These are phyloP conservation scores for Hystrix cristata DNA, from an alignment of 2,113 vertebrate species.

Conservation along the genomic window DNA sequence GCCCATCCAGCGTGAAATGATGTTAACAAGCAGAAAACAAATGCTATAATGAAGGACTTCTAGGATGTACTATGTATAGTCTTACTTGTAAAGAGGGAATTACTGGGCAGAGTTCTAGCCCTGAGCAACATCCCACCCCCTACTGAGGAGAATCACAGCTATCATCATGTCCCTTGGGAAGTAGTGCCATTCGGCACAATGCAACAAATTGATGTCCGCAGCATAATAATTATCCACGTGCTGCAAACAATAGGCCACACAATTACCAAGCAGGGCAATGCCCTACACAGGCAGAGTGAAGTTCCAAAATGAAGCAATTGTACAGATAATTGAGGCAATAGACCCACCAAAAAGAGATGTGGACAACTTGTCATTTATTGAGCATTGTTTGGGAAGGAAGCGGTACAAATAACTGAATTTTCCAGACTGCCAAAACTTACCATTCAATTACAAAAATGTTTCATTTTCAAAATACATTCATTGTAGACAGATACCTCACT, in stretches of 20 bases:
- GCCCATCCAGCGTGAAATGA: conserved; percentile 83
- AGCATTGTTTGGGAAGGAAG: conserved; percentile 68
- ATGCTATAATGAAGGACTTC: conserved; percentile 81
- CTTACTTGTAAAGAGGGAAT: conserved; percentile 84
- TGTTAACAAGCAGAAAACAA: conserved; percentile 84
- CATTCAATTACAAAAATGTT: conserved; percentile 60
- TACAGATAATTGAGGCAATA: conserved; percentile 82
- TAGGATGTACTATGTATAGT: conserved; percentile 86
- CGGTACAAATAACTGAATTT: conserved; percentile 76
- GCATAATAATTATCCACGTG: conserved; percentile 85
- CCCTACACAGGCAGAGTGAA: conserved; percentile 79
- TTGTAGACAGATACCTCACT: not conserved
- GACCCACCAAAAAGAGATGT: conserved; percentile 48
- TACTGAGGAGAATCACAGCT: conserved; percentile 81
- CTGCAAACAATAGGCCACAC: conserved; percentile 83
- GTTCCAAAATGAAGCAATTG: conserved; percentile 81
- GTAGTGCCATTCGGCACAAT: conserved; percentile 76
- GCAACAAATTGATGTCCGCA: conserved; percentile 82
- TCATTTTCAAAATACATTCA: conserved; percentile 52
- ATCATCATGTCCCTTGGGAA: conserved; percentile 81
- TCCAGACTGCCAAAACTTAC: conserved; percentile 60
- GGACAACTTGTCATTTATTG: conserved; percentile 77
- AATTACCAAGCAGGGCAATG: conserved; percentile 82
- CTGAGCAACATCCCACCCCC: conserved; percentile 83
- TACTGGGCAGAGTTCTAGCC: conserved; percentile 83